Percentiles rank a stretch among this genome's conserved stretches.
Evolutionary conservation across 2,797 vertebrate genomes (phyloP).

Genomic region (Phoeniculus purpureus): DNA sequence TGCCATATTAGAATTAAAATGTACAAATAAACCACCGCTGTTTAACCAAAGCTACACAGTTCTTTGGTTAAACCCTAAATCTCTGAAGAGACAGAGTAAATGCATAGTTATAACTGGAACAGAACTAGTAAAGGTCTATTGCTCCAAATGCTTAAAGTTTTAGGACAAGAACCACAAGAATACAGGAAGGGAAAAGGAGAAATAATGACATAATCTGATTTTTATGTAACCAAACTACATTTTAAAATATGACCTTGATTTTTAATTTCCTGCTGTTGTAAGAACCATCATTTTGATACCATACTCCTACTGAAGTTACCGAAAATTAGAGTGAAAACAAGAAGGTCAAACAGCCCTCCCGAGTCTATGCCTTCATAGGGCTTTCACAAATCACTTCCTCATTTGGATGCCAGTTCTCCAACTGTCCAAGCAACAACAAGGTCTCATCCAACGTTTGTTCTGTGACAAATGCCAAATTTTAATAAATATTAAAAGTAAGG

Average conservation of each 20-base stretch:
- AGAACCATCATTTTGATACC: neutral
- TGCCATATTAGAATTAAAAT: neutral
- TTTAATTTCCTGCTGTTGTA: neutral
- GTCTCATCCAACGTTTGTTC: neutral
- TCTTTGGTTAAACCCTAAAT: neutral
- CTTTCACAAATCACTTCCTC: neutral
- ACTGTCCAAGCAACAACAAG: neutral
- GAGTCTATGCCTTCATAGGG: neutral
- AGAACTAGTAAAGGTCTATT: neutral
- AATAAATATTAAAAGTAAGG: neutral
- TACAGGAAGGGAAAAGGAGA: neutral
- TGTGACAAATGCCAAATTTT: neutral
- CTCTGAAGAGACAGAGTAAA: neutral
- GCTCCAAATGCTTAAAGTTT: neutral
- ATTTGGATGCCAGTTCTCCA: fast-evolving
- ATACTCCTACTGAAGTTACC: neutral
- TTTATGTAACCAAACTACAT: neutral
- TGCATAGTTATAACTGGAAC: neutral
- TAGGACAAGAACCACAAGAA: neutral
- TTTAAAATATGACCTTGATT: neutral
- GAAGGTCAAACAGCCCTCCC: neutral
- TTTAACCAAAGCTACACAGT: fast-evolving
- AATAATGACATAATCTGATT: neutral
- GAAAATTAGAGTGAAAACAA: neutral
- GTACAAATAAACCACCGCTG: neutral